A percentile compares a stretch with the other conserved stretches of the same genome.
phyloP scores from a whole-genome alignment of 1,140 invertebrate genomes.

The Anoplolepis gracilipes region DNA sequence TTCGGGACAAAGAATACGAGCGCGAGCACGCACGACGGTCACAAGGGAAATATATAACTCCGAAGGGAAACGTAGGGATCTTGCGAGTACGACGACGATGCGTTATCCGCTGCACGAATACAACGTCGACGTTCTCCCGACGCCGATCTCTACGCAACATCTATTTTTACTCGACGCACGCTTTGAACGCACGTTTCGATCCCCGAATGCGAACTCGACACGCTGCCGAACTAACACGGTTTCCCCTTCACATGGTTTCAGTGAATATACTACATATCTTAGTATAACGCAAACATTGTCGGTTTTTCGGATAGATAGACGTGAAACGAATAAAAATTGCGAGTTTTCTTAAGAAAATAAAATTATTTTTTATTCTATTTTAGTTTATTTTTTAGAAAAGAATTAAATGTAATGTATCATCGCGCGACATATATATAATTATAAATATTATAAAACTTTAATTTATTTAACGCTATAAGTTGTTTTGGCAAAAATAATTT shows the following conservation, averaged over 20 bases:
- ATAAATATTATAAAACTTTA: not conserved
- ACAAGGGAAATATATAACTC: not conserved
- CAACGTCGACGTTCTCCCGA: not conserved
- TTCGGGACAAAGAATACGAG: not conserved
- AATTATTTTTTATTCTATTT: not conserved
- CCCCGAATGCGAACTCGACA: conserved; percentile 38
- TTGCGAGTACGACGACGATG: conserved; percentile 3
- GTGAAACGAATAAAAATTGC: not conserved
- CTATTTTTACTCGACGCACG: conserved; percentile 68
- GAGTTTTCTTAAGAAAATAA: not conserved
- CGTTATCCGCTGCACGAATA: conserved; percentile 29
- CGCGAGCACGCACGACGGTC: not conserved
- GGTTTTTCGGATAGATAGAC: not conserved
- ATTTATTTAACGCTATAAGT: not conserved
- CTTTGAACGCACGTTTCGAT: conserved; percentile 50
- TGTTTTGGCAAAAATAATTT: not conserved
- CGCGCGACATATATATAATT: too few relatives aligned
- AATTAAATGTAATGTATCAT: too few relatives aligned
- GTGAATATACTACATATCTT: not conserved
- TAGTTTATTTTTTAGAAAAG: not conserved
- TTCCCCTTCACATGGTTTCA: not conserved
- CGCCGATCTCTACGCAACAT: conserved; percentile 44
- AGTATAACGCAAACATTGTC: not conserved
- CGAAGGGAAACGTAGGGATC: conserved; percentile 1
- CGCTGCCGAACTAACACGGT: not conserved